Evolutionary conservation across 1,140 invertebrate genomes (phyloP).

Genomic region (Drosophila sproati): DNA sequence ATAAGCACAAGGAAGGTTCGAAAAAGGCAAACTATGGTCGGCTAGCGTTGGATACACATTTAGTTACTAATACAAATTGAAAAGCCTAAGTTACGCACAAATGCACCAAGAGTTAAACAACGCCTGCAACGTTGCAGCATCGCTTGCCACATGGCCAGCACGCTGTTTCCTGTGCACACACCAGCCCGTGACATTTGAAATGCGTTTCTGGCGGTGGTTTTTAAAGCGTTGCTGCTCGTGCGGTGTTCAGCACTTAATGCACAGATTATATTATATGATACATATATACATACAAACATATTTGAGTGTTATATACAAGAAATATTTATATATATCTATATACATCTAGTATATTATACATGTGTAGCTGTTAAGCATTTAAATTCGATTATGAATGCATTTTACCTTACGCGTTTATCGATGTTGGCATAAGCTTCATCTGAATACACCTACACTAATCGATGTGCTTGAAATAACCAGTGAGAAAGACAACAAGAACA

Average conservation of each 20-base stretch:
- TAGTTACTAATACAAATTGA: constrained; percentile 11
- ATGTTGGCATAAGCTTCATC: constrained; percentile 52
- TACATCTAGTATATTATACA: constrained; percentile 58
- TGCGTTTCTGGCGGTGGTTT: constrained; percentile 44
- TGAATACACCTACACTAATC: constrained; percentile 43
- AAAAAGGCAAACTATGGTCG: constrained; percentile 64
- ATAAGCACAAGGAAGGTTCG: constrained; percentile 75
- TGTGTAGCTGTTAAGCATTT: constrained; percentile 76
- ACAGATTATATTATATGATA: constrained; percentile 46
- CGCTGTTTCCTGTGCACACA: constrained; percentile 60
- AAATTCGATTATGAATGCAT: constrained; percentile 73
- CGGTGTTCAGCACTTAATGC: constrained; percentile 53
- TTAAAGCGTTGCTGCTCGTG: constrained; percentile 12
- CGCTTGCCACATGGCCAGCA: constrained; percentile 16
- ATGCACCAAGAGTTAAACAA: constrained; percentile 22
- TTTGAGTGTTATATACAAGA: constrained; percentile 63
- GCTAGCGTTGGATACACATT: constrained; percentile 39
- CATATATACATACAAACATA: constrained; percentile 31
- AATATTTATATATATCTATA: constrained; percentile 39
- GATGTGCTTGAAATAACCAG: constrained; percentile 65
- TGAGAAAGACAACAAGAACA: constrained; percentile 15
- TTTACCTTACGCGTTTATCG: constrained; percentile 63
- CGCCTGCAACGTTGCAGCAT: constrained; percentile 21
- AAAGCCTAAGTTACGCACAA: constrained; percentile 28
- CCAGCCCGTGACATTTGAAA: constrained; percentile 67